Evolutionary conservation across 2,797 vertebrate genomes (phyloP), one percentile per base, ranked within the genome.

Genomic region (Orestias chungarensis): DNA sequence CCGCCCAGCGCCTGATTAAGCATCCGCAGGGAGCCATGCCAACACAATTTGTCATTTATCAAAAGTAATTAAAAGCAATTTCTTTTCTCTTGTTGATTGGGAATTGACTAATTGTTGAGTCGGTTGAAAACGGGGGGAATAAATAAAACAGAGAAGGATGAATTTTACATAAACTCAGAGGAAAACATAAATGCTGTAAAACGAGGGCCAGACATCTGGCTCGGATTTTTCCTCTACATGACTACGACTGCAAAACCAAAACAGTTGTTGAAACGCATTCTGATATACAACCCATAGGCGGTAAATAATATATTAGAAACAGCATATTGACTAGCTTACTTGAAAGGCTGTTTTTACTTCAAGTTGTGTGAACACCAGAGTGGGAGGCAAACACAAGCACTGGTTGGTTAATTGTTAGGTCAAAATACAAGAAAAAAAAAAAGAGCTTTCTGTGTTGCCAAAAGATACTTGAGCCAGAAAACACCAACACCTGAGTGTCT

Each of bases 11-110:
- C 88, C 88, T 89, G 89, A 92, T 93, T 87, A 91, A 92, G 91
- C 87, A 70, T 87, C 90, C 59, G 77, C 84, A 64, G 87, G 90
- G 88, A 85, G 77, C 82, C 82, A 27, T 82, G 90, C 92, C 90
- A 92, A 87, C 87, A 72, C 93, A 92, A 93, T 93, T 94, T 92
- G 93, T 94, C 93, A 94, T 94, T 94, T 93, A 93, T 94, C 93
- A 94, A 91, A 93, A 93, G 93, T 94, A 94, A 94, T 94, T 94
- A 94, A 94, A 94, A 94, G 91, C 93, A 91, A 92, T 93, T 94
- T 91, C 84, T 92, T 91, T 89, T 88, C 90, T 92, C 89, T 85
- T 89, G 91, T 91, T 93, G 92, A 93, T 92, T 93, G 92, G 87
- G 90, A 91, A 91, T 89, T 87, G 89, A 91, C 91, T 94, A 93